These are phyloP conservation scores for Pedicia rivosa DNA, from an alignment of 2,888 invertebrate genomes.

Conservation along the genomic window DNA sequence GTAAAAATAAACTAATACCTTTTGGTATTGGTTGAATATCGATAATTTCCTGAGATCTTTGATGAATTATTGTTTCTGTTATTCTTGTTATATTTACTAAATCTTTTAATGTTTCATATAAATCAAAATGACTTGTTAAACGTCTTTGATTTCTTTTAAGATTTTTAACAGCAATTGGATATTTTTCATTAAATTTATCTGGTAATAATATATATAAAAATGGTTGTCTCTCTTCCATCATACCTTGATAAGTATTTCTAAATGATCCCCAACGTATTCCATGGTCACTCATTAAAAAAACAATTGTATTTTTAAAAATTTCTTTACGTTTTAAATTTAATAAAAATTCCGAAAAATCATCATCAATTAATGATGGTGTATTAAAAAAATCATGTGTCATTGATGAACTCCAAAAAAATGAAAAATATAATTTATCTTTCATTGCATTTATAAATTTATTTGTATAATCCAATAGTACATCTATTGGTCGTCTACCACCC, in stretches of 20 bases:
- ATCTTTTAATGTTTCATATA: slow-evolving; percentile 63
- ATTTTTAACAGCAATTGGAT: slow-evolving; percentile 44
- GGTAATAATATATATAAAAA: slow-evolving; percentile 61
- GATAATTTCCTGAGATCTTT: slow-evolving; percentile 22
- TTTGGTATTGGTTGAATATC: slow-evolving; percentile 32
- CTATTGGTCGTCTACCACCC: slow-evolving; percentile 49
- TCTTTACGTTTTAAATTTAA: slow-evolving; percentile 14
- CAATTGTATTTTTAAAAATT: slow-evolving; percentile 44
- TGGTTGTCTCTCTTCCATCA: slow-evolving; percentile 77
- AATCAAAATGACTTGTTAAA: slow-evolving; percentile 72
- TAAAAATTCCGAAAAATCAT: slow-evolving; percentile 16
- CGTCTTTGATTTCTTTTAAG: slow-evolving; percentile 46
- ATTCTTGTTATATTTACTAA: slow-evolving; percentile 38
- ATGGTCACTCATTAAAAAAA: slow-evolving; percentile 74
- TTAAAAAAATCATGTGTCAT: slow-evolving; percentile 75
- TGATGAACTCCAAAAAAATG: slow-evolving; percentile 70
- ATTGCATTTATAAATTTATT: slow-evolving; percentile 44
- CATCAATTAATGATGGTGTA: slow-evolving; percentile 58
- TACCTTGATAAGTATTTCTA: slow-evolving; percentile 64
- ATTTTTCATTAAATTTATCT: slow-evolving; percentile 45
- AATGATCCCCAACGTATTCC: slow-evolving; percentile 79
- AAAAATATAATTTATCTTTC: slow-evolving; percentile 48
- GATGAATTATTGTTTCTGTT: slow-evolving; percentile 28
- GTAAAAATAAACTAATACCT: slow-evolving; percentile 61
- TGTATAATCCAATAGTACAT: slow-evolving; percentile 56